Base-by-base conservation (phyloP, 1,140 invertebrate species). In the Atta texana region DNA sequence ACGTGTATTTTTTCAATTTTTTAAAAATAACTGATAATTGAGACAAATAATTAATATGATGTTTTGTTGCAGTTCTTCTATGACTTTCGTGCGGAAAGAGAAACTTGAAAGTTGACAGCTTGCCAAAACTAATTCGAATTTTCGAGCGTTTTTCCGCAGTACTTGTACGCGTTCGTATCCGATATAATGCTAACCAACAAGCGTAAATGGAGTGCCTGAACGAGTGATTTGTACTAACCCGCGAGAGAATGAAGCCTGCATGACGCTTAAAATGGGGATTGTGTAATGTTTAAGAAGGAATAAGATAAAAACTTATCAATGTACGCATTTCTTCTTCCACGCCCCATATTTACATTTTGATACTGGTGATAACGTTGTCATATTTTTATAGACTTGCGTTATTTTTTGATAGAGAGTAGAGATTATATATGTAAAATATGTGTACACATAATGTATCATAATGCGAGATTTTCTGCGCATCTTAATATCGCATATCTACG, bases 61-160 rank as follows among this genome's bases (percentile, higher is more conserved):
- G 55, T 81, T 81, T 51, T 71, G 64, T 94, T 93, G 68, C 92
- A 95, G 95, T 95, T 94, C 92, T 93, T 91, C 85, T 95, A 95
- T 55, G 95, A 95, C 64, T 95, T 95, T 86, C 94, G 95, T 77
- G 93, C 94, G 10, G 95, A 95, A 85, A 92, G 93, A 86, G 94
- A 95, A 91, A 95, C 95, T 90, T 95, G 93, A 95, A 92, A 18
- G 80, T 86, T n/a, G 10, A 80, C 84, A 81, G 82, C 7, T 74
- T 94, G 92, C 93, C 93, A 94, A 75, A 93, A 93, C 87, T 90
- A 93, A 92, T 94, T 93, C 87, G 87, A 87, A 68, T 87, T 81
- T 64, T 57, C 84, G 90, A 90, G 61, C 80, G 89, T n/a, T 68
- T 80, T 76, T 59, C 72, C 88, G 90, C 85, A 88, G 89, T 91